Conservation (phyloP, 2,113 vertebrate species). For the Mesembrinibis cayennensis region DNA sequence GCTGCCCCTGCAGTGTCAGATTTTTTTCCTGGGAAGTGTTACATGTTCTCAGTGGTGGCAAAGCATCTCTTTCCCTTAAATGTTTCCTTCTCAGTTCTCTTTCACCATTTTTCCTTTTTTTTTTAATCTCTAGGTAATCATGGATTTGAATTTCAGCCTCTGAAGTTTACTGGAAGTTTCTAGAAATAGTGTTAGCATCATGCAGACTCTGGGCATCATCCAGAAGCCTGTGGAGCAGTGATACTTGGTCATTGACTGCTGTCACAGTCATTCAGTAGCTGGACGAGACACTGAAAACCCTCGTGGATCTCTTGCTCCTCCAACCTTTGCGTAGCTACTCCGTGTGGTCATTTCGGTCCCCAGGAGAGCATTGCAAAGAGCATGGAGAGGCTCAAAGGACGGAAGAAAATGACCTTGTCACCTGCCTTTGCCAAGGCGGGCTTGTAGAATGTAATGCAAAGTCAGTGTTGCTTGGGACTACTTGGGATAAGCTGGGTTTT, state of each 20-base stretch:
- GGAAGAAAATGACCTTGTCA: constrained; percentile 77
- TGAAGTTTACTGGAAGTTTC: constrained; percentile 67
- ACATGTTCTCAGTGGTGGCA: not conserved
- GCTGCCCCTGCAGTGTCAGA: not conserved
- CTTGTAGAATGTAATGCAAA: constrained; percentile 79
- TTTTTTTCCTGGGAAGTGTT: not conserved
- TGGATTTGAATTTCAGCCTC: constrained; percentile 67
- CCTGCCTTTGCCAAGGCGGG: not conserved
- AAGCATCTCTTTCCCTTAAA: not conserved
- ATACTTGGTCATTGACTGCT: constrained; percentile 16
- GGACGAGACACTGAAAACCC: constrained; percentile 71
- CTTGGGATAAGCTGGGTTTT: not conserved
- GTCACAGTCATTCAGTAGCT: constrained; percentile 44
- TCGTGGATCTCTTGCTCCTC: constrained; percentile 52
- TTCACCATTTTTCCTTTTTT: not conserved
- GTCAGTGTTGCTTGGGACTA: constrained; percentile 63
- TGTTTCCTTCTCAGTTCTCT: not conserved
- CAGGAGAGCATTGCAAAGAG: constrained; percentile 75
- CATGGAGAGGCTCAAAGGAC: constrained; percentile 74
- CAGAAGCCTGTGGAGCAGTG: constrained; percentile 58
- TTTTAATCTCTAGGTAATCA: constrained; percentile 50
- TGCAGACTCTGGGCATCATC: constrained; percentile 52
- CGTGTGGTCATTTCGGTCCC: constrained; percentile 71
- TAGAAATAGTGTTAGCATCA: constrained; percentile 37
- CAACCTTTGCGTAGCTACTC: constrained; percentile 66